Base-by-base conservation (phyloP, 2,797 vertebrate species). In the Anguilla pacifica region DNA sequence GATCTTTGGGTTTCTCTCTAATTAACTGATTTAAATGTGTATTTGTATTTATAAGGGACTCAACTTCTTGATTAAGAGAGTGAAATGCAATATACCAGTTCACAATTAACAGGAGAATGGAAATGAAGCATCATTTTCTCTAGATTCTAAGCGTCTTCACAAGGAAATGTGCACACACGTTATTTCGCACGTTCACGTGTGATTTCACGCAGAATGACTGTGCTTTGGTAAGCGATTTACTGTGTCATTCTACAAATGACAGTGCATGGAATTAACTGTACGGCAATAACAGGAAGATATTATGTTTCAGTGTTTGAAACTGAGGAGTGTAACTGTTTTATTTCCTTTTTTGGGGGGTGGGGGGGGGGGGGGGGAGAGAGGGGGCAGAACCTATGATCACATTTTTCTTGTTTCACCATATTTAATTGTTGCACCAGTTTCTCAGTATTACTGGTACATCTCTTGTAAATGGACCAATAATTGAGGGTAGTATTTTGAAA, bases 391-490 rank as follows among this genome's bases (percentile, higher is more conserved):
- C 70, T 74, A 28, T 28, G 46, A 17, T 3, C 53, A 46, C 31
- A 13, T 82, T 39, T 31, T 82, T 81, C 43, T 79, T 64, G 25
- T 49, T 86, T 31, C 61, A 70, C 85, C 11, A 46, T 46, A 49
- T 67, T 72, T 67, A 67, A 15, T 51, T 49, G 5, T 28, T 51
- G 74, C 43, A 46, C 15, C 79, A 35, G 28, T 6, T 87, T 64
- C 25, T 64, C 43, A n/a, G 31, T 31, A 7, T 59, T 87, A 28
- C 4, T 83, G 17, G 17, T 31, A 90, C 87, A 90, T 91, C 85
- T 92, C 91, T 91, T 90, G 90, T 83, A 83, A 74, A 87, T 89
- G 70, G 89, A 92, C 87, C 87, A 74, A 86, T 84, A 25, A 43
- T 82, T 85, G 91, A 90, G 49, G 77, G 39, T 85, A 61, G 64